These are phyloP conservation scores for Tribolium castaneum DNA, from an alignment of 1,140 invertebrate genomes.

Conservation along the genomic window DNA sequence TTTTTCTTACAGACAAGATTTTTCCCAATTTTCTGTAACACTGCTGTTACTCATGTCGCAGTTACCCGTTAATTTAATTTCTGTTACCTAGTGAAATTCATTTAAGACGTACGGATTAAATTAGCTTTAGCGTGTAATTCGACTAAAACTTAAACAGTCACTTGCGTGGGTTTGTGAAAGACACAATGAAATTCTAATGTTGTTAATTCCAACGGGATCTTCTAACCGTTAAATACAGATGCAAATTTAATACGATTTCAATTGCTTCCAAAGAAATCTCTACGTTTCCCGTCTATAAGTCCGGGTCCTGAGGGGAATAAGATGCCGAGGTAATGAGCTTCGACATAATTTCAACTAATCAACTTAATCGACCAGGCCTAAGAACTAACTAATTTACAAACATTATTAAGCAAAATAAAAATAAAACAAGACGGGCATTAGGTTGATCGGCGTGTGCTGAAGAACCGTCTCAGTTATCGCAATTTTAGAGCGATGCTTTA, in stretches of 20 bases:
- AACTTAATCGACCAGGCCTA: neutral
- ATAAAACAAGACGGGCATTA: no score
- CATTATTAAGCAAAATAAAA: no score
- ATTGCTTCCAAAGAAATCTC: neutral
- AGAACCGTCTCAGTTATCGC: neutral
- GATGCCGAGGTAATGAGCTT: neutral
- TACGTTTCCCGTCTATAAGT: neutral
- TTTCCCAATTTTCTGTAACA: constrained; percentile 6
- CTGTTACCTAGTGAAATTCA: constrained; percentile 37
- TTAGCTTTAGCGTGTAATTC: constrained; percentile 39
- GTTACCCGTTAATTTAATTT: constrained; percentile 34
- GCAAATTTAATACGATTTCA: constrained; percentile 32
- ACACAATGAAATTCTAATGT: constrained; percentile 35
- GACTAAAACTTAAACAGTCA: constrained; percentile 40
- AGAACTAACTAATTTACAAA: no score
- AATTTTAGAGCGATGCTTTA: constrained; percentile 37
- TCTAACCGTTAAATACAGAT: constrained; percentile 37
- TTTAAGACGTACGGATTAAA: constrained; percentile 36
- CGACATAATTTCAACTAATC: neutral
- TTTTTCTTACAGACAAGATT: neutral
- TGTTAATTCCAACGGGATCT: constrained; percentile 25
- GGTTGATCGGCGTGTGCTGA: neutral
- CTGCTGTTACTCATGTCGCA: neutral
- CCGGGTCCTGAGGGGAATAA: neutral
- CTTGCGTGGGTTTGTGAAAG: constrained; percentile 3